A percentile compares a stretch with the other conserved stretches of the same genome.
phyloP scores from a whole-genome alignment of 1,140 invertebrate genomes.

The Frieseomelitta varia region DNA sequence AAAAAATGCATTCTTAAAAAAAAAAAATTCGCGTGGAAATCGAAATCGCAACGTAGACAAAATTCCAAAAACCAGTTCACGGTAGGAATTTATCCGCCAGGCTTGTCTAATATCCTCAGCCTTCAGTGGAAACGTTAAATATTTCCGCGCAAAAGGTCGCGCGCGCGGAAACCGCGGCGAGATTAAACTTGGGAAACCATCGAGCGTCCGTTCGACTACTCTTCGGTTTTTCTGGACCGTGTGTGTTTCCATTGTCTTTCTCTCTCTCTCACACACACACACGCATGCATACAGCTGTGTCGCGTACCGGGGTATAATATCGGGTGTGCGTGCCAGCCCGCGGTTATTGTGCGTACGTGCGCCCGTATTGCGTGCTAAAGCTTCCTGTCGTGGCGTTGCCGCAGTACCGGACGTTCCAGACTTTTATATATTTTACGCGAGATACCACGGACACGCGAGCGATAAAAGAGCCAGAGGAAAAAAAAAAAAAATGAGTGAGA shows the following conservation, averaged over 20 bases:
- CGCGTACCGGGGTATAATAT: background rate
- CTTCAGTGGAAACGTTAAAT: too few species aligned
- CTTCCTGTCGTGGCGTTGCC: background rate
- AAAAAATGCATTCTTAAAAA: too few species aligned
- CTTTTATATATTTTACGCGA: constrained; percentile 34
- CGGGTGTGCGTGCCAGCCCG: constrained; percentile 21
- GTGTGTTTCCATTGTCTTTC: background rate
- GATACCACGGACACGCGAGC: constrained; percentile 30
- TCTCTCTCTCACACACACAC: too few species aligned
- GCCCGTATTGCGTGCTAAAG: constrained; percentile 30
- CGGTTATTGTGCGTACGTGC: constrained; percentile 42
- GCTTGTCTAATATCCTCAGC: too few species aligned
- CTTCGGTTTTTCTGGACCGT: background rate
- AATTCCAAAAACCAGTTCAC: too few species aligned
- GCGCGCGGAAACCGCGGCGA: background rate
- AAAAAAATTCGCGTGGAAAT: too few species aligned
- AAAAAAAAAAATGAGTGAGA: background rate
- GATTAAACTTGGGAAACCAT: constrained; percentile 19
- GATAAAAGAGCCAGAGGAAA: constrained; percentile 10
- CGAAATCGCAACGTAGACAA: too few species aligned
- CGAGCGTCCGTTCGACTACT: background rate
- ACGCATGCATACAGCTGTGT: too few species aligned
- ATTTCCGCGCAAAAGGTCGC: background rate
- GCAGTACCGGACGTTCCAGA: constrained; percentile 16
- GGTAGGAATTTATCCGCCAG: too few species aligned